A percentile compares a stretch with the other conserved stretches of the same genome.
Conservation (phyloP, 2,113 vertebrate genomes). For the Spermophilus dauricus region DNA sequence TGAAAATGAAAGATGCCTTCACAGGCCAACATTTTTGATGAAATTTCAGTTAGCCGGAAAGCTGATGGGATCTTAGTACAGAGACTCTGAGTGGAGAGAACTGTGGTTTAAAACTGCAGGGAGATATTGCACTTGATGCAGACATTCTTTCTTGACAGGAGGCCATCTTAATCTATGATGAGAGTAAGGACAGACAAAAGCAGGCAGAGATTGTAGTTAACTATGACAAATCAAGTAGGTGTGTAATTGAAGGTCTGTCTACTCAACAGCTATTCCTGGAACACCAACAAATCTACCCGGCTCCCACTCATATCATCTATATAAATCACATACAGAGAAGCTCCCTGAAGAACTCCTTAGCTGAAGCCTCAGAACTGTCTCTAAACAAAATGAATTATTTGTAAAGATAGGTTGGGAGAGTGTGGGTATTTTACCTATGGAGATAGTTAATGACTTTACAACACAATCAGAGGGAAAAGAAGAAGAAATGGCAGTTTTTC, state of each 20-base stretch:
- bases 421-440: not conserved
- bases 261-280: not conserved
- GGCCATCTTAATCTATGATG: not conserved
- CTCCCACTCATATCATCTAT: not conserved
- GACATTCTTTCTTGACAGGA: not conserved
- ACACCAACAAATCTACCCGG: not conserved
- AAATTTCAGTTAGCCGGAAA: not conserved
- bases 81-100: not conserved
- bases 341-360: not conserved
- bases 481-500: not conserved
- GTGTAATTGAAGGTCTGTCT: not conserved
- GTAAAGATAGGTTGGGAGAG: not conserved
- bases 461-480: not conserved
- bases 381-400: not conserved
- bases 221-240: not conserved
- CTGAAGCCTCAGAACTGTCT: not conserved
- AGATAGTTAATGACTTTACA: not conserved
- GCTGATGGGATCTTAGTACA: not conserved
- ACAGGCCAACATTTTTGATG: not conserved
- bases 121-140: fast-evolving
- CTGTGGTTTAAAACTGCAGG: not conserved
- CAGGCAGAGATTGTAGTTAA: not conserved
- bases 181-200: not conserved
- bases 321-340: not conserved
- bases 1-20: not conserved